phyloP scores from a whole-genome alignment of 2,888 invertebrate genomes.

The Drosophila helvetica region DNA sequence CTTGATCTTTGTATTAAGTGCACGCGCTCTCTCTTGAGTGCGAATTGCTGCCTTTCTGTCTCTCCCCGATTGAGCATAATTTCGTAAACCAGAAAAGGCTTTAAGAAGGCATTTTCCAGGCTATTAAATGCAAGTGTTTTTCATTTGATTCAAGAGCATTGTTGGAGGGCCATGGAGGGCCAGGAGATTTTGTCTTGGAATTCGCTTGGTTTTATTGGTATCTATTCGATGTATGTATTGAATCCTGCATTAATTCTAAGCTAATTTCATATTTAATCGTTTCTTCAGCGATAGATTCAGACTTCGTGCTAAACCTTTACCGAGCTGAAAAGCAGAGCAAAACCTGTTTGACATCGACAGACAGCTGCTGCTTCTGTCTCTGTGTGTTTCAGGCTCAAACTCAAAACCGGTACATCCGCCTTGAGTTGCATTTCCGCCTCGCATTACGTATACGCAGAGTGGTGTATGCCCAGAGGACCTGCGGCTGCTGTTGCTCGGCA shows the following conservation, averaged over 20 bases:
- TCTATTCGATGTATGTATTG: too few relatives aligned
- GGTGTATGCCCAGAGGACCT: not conserved
- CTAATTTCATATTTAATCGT: not conserved
- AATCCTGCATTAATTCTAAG: too few relatives aligned
- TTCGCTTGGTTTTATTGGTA: not conserved
- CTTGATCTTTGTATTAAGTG: not conserved
- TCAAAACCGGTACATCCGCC: not conserved
- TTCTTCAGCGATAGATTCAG: not conserved
- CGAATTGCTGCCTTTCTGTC: too few relatives aligned
- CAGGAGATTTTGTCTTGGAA: not conserved
- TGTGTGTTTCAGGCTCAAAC: not conserved
- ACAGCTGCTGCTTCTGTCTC: not conserved
- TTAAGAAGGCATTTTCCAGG: not conserved
- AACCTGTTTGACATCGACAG: not conserved
- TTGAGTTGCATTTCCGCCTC: constrained; percentile 1
- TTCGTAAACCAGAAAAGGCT: not conserved
- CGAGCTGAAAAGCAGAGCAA: too few relatives aligned
- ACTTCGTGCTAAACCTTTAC: not conserved
- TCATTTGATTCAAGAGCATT: not conserved
- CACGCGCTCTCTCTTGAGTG: too few relatives aligned
- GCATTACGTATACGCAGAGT: constrained; percentile 34
- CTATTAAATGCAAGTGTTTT: not conserved
- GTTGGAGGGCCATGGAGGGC: not conserved
- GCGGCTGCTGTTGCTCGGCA: not conserved
- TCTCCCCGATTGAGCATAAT: not conserved